Conservation (phyloP, 2,888 invertebrate species). For the Tetranychus piercei region DNA sequence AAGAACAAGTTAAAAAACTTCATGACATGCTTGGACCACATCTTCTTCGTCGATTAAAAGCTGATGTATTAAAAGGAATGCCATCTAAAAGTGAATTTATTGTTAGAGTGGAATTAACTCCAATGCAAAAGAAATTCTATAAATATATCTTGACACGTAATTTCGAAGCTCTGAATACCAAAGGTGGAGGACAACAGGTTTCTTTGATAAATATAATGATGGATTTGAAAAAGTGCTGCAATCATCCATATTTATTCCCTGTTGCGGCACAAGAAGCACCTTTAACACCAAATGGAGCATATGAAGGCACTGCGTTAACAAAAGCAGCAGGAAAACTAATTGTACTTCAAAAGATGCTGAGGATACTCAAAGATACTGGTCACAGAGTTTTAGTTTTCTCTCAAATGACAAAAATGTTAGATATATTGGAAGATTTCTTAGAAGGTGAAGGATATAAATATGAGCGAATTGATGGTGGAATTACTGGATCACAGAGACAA, state of each 20-base stretch:
- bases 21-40: constrained; percentile 97
- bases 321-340: constrained; percentile 91
- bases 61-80: constrained; percentile 94
- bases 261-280: constrained; percentile 51
- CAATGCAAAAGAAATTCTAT: constrained; percentile 98
- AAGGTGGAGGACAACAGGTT: constrained; percentile 78
- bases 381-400: constrained; percentile 96
- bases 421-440: constrained; percentile 93
- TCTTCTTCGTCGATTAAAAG: constrained; percentile 91
- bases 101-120: constrained; percentile 88
- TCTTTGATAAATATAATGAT: constrained; percentile 97
- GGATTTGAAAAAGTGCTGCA: constrained; percentile 99
- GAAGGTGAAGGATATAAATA: constrained; percentile 94
- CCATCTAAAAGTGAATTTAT: constrained; percentile 98
- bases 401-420: constrained; percentile 98
- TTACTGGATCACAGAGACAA: constrained; percentile 82
- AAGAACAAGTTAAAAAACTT: constrained; percentile 93
- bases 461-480: constrained; percentile 94
- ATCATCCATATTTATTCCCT: constrained; percentile 95
- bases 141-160: constrained; percentile 95
- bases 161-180: constrained; percentile 89
- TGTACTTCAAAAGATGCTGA: constrained; percentile 78
- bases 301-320: constrained; percentile 68
- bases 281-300: constrained; percentile 62
- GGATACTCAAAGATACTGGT: constrained; percentile 66